Evolutionary conservation across 2,797 vertebrate genomes (phyloP), one percentile per base, ranked within the genome.

Genomic region (Onychomys leucogaster): DNA sequence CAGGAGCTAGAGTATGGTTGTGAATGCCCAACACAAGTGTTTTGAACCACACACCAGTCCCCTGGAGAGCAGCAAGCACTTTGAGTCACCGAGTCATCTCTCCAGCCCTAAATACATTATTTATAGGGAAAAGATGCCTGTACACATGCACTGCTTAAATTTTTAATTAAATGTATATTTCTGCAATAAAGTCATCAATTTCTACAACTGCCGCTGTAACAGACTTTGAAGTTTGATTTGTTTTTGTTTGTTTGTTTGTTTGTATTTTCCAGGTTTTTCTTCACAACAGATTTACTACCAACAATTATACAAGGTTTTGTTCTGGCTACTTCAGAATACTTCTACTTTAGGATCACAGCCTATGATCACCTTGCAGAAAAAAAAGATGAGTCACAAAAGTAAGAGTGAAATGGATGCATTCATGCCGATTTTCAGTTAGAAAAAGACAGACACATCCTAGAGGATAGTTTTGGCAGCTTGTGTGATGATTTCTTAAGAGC

Each of bases 401-500:
- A 81, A 94, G 37, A 73, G 10, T 55, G 19, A 77, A 41, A 27
- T 80, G 52, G 17, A 3, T 21, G 25, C 23, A 21, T 25, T 9
- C 59, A 59, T 85, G 55, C 43, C 37, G n/a, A 67, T 77, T 91
- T 96, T 89, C 67, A 89, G 41, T 85, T 90, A 57, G n/a, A 69
- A 88, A 96, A 95, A 75, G 61, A 85, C 27, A 90, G 96, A 80
- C 16, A 71, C 27, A 46, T 29, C 13, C 55, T 95, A 81, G 27
- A 85, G 67, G 89, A 83, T 61, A 4, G 25, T 85, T 41, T 94
- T 94, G 84, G 85, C 61, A 94, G 61, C 19, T 86, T 61, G 37
- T 41, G 1, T 52, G 77, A 90, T 67, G 67, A 96, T 97, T 97
- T 96, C 97, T 93, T 89, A 97, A 97, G 88, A 96, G 88, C 43